These are phyloP conservation scores for Gadus chalcogrammus DNA, from an alignment of 2,113 vertebrate species.

Conservation along the genomic window DNA sequence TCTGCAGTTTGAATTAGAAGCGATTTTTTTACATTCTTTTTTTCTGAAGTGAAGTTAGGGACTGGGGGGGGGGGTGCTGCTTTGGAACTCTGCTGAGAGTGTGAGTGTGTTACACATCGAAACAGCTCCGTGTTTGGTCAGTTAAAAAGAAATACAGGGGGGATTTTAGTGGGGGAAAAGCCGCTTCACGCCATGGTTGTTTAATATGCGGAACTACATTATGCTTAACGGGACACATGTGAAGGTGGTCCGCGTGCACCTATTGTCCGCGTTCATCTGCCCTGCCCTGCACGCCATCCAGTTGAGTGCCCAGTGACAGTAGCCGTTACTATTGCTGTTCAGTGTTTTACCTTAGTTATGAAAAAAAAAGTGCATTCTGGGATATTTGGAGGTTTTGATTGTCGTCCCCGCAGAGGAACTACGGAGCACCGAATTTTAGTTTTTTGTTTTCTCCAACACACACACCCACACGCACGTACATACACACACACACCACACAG, in stretches of 20 bases:
- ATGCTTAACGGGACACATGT: conserved; percentile 15
- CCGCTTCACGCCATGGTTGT: background rate
- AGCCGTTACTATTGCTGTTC: too few relatives aligned
- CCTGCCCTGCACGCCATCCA: too few relatives aligned
- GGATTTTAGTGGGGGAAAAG: conserved; percentile 12
- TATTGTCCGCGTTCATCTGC: too few relatives aligned
- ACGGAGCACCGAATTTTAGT: background rate
- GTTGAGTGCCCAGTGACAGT: too few relatives aligned
- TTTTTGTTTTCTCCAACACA: background rate
- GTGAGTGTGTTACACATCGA: conserved; percentile 46
- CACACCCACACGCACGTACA: conserved; percentile 70
- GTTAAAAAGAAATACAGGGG: conserved; percentile 11
- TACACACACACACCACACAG: background rate
- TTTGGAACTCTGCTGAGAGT: background rate
- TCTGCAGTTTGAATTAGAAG: too few relatives aligned
- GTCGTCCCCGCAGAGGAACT: too few relatives aligned
- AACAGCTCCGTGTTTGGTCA: conserved; percentile 54
- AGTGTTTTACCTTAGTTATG: too few relatives aligned
- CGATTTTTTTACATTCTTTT: conserved; percentile 42
- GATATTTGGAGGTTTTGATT: too few relatives aligned
- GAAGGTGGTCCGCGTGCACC: too few relatives aligned
- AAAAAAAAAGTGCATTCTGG: too few relatives aligned
- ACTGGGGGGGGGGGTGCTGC: too few relatives aligned
- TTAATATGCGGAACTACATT: conserved; percentile 32
- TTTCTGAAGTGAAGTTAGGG: conserved; percentile 28